phyloP scores from a whole-genome alignment of 2,888 invertebrate genomes.

The Deroplatys truncata region DNA sequence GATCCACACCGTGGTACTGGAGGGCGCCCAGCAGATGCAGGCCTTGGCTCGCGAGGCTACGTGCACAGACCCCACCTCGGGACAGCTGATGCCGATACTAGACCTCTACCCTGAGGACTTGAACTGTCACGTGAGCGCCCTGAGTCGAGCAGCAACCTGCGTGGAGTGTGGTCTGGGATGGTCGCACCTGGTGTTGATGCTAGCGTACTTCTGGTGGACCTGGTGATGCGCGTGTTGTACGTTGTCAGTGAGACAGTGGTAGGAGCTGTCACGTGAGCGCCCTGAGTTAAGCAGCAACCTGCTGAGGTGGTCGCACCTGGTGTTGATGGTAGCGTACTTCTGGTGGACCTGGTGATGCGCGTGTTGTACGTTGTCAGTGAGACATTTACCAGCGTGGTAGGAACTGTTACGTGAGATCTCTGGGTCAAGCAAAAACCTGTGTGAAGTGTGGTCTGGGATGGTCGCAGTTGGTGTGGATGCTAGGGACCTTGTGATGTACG shows the following conservation, averaged over 20 bases:
- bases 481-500: conserved; percentile 4
- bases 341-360: conserved; percentile 20
- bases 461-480: neutral
- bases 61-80: conserved; percentile 62
- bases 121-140: conserved; percentile 80
- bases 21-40: conserved; percentile 45
- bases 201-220: conserved; percentile 19
- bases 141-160: conserved; percentile 53
- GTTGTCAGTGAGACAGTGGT: too few species aligned
- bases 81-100: conserved; percentile 61
- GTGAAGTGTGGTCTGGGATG: neutral
- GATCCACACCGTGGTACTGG: conserved; percentile 59
- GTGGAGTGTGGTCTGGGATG: neutral
- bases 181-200: neutral
- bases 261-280: conserved; percentile 83
- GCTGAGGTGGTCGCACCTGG: neutral
- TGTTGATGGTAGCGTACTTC: neutral
- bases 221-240: neutral
- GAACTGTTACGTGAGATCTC: conserved; percentile 79
- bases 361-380: too few species aligned
- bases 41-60: conserved; percentile 60
- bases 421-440: conserved; percentile 53
- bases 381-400: too few species aligned
- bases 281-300: conserved; percentile 54
- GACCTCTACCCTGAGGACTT: conserved; percentile 74